These are phyloP conservation scores for Trypoxylon attenuatum DNA, from an alignment of 2,888 invertebrate genomes.

Conservation along the genomic window DNA sequence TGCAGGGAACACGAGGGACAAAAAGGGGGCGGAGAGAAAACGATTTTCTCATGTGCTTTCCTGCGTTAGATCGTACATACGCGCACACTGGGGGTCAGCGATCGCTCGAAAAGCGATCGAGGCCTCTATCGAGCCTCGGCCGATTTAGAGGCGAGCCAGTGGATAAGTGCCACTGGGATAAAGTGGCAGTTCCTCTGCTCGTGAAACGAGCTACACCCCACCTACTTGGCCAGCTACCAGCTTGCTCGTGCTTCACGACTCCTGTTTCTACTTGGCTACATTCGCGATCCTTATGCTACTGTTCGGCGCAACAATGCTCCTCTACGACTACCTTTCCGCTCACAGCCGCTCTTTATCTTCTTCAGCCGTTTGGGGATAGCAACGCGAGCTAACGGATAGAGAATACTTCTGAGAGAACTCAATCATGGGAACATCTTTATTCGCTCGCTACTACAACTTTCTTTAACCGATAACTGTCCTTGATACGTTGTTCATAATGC, in stretches of 20 bases:
- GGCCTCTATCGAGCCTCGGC: constrained; percentile 53
- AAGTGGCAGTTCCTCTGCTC: constrained; percentile 58
- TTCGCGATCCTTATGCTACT: constrained; percentile 17
- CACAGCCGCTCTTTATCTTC: too few relatives aligned
- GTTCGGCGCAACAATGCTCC: constrained; percentile 1
- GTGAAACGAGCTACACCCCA: constrained; percentile 6
- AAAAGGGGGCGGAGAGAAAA: neutral
- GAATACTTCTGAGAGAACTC: too few relatives aligned
- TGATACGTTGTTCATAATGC: too few relatives aligned
- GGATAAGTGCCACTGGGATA: constrained; percentile 59
- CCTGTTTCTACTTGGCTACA: constrained; percentile 1
- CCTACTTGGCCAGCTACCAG: neutral
- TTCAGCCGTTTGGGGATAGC: too few relatives aligned
- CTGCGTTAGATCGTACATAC: neutral
- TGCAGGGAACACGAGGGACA: too few relatives aligned
- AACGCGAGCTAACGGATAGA: too few relatives aligned
- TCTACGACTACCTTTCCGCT: too few relatives aligned
- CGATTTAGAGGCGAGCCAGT: constrained; percentile 56
- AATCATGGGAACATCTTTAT: too few relatives aligned
- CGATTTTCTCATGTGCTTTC: neutral
- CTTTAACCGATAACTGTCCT: too few relatives aligned
- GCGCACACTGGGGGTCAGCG: constrained; percentile 13
- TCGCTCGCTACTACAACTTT: too few relatives aligned
- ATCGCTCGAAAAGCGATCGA: constrained; percentile 40
- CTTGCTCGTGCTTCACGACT: neutral